Conservation (phyloP, 2,888 invertebrate species). For the Sphecodes monilicornis region DNA sequence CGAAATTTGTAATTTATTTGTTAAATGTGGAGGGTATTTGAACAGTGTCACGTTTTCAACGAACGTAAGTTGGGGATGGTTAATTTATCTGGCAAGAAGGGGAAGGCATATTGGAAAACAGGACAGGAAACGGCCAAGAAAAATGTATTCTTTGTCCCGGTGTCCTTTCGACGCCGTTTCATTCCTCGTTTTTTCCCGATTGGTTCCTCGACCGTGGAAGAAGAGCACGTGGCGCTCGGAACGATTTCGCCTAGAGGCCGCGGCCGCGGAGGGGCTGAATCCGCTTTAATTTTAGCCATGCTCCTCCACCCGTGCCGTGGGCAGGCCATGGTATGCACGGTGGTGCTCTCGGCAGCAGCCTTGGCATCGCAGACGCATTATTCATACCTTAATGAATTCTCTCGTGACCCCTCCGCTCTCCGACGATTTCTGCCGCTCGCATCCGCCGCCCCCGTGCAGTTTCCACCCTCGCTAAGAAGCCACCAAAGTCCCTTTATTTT, state of each 20-base stretch:
- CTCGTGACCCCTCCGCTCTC: conserved; percentile 68
- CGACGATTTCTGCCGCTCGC: conserved; percentile 36
- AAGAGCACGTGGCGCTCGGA: conserved; percentile 71
- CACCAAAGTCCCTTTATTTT: conserved; percentile 57
- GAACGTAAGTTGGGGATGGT: not conserved
- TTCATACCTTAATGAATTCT: conserved; percentile 84
- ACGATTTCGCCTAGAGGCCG: conserved; percentile 69
- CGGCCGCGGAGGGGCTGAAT: conserved; percentile 74
- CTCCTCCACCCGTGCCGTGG: conserved; percentile 77
- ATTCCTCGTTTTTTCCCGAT: conserved; percentile 1
- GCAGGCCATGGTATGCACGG: conserved; percentile 79
- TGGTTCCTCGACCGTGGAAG: conserved; percentile 48
- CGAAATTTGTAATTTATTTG: too few relatives aligned
- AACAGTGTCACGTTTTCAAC: not conserved
- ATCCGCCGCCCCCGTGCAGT: conserved; percentile 7
- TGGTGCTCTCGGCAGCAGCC: conserved; percentile 79
- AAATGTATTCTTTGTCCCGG: not conserved
- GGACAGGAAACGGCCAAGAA: not conserved
- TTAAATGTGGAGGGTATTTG: too few relatives aligned
- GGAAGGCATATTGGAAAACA: not conserved
- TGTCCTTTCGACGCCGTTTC: conserved; percentile 26
- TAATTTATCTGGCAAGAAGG: not conserved
- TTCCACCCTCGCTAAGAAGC: conserved; percentile 56
- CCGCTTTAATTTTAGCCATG: conserved; percentile 82
- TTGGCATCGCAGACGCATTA: conserved; percentile 84